These are phyloP conservation scores for Eumeta japonica DNA, from an alignment of 1,140 invertebrate species.

Conservation along the genomic window DNA sequence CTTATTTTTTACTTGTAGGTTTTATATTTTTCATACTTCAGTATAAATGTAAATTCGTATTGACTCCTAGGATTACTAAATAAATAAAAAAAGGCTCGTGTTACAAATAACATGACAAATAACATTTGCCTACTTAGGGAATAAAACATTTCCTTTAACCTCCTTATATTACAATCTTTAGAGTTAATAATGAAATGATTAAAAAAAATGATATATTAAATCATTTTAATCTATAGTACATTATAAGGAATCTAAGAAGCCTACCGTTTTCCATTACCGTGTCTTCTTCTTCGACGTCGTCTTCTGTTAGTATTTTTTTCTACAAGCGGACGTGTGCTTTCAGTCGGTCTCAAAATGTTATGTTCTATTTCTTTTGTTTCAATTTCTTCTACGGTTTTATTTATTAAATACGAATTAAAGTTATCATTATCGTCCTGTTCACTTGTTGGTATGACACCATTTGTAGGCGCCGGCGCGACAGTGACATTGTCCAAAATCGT, in stretches of 20 bases:
- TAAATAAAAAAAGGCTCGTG: no score
- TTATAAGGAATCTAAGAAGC: conserved; percentile 6
- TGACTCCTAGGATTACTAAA: no score
- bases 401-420: conserved; percentile 22
- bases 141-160: no score
- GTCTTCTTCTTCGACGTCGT: conserved; percentile 38
- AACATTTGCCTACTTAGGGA: no score
- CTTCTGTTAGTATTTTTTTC: conserved; percentile 25
- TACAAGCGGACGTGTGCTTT: conserved; percentile 37
- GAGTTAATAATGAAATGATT: no score
- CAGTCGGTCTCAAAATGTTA: conserved; percentile 40
- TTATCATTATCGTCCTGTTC: conserved; percentile 29
- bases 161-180: no score
- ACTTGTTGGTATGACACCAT: conserved; percentile 36
- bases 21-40: no score
- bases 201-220: no score
- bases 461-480: conserved; percentile 45
- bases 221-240: background rate
- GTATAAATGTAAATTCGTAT: no score
- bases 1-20: no score
- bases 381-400: conserved; percentile 27
- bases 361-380: conserved; percentile 23
- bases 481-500: conserved; percentile 40
- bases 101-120: no score
- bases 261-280: conserved; percentile 47